These are phyloP conservation scores for Alauda arvensis DNA, from an alignment of 2,797 vertebrate species.

Conservation along the genomic window DNA sequence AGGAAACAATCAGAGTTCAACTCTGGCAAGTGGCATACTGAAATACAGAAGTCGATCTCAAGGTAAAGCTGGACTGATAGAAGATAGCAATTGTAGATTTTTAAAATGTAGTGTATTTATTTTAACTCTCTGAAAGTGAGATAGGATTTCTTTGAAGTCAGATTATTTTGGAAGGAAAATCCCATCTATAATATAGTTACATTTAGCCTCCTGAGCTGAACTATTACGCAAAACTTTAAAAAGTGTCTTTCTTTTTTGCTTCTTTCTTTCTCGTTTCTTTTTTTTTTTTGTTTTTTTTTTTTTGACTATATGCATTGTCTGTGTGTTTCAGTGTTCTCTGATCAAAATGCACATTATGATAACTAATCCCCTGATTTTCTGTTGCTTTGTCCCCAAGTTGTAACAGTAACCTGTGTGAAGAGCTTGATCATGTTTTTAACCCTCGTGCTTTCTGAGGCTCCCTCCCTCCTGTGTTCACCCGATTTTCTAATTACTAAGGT, in stretches of 20 bases:
- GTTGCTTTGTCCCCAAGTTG: background rate
- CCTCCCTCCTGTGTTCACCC: background rate
- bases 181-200: background rate
- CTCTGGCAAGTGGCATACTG: constrained; percentile 71
- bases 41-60: constrained; percentile 86
- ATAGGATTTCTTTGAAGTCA: background rate
- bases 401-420: background rate
- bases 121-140: background rate
- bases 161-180: background rate
- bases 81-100: background rate
- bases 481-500: background rate
- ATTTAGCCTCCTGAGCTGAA: background rate
- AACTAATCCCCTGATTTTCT: background rate
- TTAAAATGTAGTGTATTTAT: background rate
- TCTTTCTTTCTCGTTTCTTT: fast-evolving
- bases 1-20: constrained; percentile 77
- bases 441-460: background rate
- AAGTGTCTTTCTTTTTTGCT: background rate
- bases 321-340: background rate
- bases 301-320: background rate
- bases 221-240: background rate
- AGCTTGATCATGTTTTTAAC: background rate
- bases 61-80: constrained; percentile 67
- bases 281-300: too few relatives aligned
- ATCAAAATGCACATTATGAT: background rate